Base-by-base conservation (phyloP, 2,797 vertebrate genomes). In the Triplophysa bombifrons region DNA sequence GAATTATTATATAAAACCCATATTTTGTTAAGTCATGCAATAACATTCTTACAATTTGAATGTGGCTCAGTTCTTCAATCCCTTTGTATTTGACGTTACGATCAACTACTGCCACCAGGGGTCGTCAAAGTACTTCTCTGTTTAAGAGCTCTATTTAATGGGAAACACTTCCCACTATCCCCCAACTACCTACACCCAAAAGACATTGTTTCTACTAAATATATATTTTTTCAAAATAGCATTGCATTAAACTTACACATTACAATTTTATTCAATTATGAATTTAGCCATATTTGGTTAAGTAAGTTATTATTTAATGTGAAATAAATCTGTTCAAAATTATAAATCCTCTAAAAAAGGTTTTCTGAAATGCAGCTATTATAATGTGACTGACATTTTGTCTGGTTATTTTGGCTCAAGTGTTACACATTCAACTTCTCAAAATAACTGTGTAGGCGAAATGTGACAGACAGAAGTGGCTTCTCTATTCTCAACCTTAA, bases 71-170 rank as follows among this genome's bases (percentile, higher is more conserved):
- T 72, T 19, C 38, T 30, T 4, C 16, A 50, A 16, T 50, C 2
- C 8, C 6, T 30, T 4, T 30, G 30, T 30, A 27, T 27, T 56
- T 20, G n/a, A 53, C 7, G 1, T 0, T 8, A 14, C 68, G 19
- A 65, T 20, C 4, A 10, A 67, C 11, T 17, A 17, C 7, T 34
- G 30, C 75, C 75, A 69, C 66, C 19, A 70, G 75, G 61, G 58
- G 75, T 61, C 75, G 13, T 27, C 25, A 60, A 41, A 69, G 55
- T 19, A 60, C 27, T 69, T n/a, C 60, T 60, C 19, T 4, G 0
- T 20, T 38, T 14, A 6, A 55, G 34, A 44, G 16, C 5, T 66
- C 14, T 19, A 34, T 34, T 38, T 38, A 22, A 41, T 11, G 7
- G 46, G 0, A 3, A 56, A 11, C 22, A 58, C 20, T 25, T 56